Evolutionary conservation across 2,888 invertebrate species (phyloP), one percentile per base, ranked within the genome.

Genomic region (Petrolisthes manimaculis): DNA sequence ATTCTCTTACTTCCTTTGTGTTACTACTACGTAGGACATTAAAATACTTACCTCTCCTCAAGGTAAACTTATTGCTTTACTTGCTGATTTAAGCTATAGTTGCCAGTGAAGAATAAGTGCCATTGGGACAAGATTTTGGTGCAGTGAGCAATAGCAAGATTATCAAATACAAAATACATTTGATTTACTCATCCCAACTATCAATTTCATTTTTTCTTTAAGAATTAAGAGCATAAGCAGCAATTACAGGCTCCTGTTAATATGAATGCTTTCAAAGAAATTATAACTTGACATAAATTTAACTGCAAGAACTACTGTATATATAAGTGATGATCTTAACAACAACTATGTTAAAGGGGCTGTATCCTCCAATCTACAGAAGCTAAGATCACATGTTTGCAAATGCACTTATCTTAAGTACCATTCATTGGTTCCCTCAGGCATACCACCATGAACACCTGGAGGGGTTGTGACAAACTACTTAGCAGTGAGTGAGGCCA

Each of bases 401-500:
- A 82, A 71, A 71, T 71, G 71, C 71, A 71, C 71, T 71, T 77
- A 37, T 12, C n/a, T 21, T 61, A 61, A 61, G 61, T 61, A 61
- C 61, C 61, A 51, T 51, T 37, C 56, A 56, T 83, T 53, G 18
- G 21, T 80, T 37, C 37, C n/a, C 56, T 21, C 37, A 5, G 14
- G 24, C 8, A 74, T 75, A 18, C 78, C 24, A 51, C 21, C 37
- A 18, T 61, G 12, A 77, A 51, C 55, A 75, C 37, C 18, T 37
- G 24, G 75, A 55, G 75, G 79, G 67, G 37, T 18, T 18, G 75
- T 67, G n/a, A 6, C 21, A 77, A 61, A 21, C 83, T 90, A 90
- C 86, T 90, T 88, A 85, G 90, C 85, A 55, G 88, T 83, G 67
- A 90, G 83, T 24, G 88, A 88, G 6, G 90, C 85, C 88, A 90